These are phyloP conservation scores for Scaptomyza polygonia DNA, from an alignment of 2,888 invertebrate species.

Conservation along the genomic window DNA sequence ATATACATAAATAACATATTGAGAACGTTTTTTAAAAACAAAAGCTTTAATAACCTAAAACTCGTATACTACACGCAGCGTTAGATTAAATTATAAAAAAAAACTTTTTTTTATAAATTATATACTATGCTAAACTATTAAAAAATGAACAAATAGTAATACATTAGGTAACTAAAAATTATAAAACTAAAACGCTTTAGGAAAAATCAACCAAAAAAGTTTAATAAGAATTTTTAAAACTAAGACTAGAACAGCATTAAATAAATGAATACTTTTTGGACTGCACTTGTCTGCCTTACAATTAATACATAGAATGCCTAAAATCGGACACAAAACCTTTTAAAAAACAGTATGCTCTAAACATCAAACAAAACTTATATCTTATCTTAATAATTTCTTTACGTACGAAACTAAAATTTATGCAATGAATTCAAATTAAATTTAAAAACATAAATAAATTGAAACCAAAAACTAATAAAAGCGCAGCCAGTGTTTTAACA, in stretches of 20 bases:
- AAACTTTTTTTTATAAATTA: slow-evolving; percentile 44
- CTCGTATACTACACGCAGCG: slow-evolving; percentile 65
- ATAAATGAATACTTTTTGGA: slow-evolving; percentile 53
- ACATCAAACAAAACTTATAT: slow-evolving; percentile 50
- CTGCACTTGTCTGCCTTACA: slow-evolving; percentile 76
- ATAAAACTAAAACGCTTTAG: slow-evolving; percentile 39
- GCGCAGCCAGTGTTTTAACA: slow-evolving; percentile 4
- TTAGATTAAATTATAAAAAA: slow-evolving; percentile 44
- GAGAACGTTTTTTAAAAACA: slow-evolving; percentile 54
- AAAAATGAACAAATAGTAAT: slow-evolving; percentile 21
- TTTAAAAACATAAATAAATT: slow-evolving; percentile 61
- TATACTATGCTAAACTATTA: slow-evolving; percentile 50
- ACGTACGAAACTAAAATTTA: slow-evolving; percentile 56
- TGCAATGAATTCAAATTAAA: slow-evolving; percentile 60
- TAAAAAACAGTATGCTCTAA: slow-evolving; percentile 24
- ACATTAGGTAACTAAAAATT: slow-evolving; percentile 41
- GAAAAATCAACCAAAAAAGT: slow-evolving; percentile 23
- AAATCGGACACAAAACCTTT: slow-evolving; percentile 30
- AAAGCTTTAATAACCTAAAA: slow-evolving; percentile 75
- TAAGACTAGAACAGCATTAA: slow-evolving; percentile 18
- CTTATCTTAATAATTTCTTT: slow-evolving; percentile 59
- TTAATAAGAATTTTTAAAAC: slow-evolving; percentile 27
- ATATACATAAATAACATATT: slow-evolving; percentile 68
- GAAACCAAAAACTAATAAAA: slow-evolving; percentile 8
- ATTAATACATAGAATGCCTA: slow-evolving; percentile 21